Evolutionary conservation across 2,113 vertebrate genomes (phyloP).

Genomic region (Manacus vitellinus): DNA sequence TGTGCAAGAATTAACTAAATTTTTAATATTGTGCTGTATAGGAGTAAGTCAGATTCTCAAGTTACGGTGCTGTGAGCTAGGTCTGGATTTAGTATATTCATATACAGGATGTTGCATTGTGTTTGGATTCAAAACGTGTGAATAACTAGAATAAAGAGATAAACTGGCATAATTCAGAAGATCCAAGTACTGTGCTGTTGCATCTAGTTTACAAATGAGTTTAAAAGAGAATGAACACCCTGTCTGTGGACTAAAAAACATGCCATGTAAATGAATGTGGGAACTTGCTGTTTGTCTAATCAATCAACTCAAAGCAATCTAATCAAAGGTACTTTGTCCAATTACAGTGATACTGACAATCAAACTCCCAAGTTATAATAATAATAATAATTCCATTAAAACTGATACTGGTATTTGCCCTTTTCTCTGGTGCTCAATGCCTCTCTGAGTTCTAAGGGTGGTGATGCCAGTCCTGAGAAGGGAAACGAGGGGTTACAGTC

Average conservation of each 20-base stretch:
- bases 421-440: background rate
- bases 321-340: background rate
- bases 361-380: background rate
- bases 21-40: background rate
- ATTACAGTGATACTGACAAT: background rate
- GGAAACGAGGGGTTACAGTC: background rate
- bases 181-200: background rate
- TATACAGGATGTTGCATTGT: background rate
- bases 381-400: background rate
- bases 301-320: background rate
- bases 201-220: rapidly evolving
- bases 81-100: background rate
- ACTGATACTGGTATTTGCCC: background rate
- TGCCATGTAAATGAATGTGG: background rate
- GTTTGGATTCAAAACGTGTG: background rate
- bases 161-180: background rate
- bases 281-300: background rate
- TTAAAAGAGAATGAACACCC: background rate
- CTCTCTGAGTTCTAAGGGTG: background rate
- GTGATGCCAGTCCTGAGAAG: background rate
- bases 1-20: background rate
- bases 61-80: rapidly evolving
- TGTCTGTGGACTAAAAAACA: background rate
- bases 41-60: background rate
- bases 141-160: background rate